phyloP scores from a whole-genome alignment of 2,797 vertebrate genomes.

The Adrianichthys oophorus region DNA sequence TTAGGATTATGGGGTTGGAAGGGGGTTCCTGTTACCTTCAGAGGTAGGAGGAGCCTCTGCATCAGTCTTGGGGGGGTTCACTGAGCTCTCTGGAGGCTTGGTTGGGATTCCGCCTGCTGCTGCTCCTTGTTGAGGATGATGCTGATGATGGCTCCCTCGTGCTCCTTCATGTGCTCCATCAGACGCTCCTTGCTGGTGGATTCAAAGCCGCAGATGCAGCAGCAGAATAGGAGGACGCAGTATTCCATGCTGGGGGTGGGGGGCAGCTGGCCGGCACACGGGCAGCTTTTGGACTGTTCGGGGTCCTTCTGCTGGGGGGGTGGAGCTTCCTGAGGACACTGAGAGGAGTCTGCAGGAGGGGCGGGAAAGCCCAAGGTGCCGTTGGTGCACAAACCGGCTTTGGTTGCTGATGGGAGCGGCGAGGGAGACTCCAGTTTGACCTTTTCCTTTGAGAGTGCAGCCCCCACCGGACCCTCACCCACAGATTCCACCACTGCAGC shows the following conservation, averaged over 20 bases:
- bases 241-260: slow-evolving; percentile 80
- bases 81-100: slow-evolving; percentile 60
- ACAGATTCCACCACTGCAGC: slow-evolving; percentile 40
- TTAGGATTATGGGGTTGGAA: background rate
- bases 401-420: background rate
- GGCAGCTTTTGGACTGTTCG: slow-evolving; percentile 64
- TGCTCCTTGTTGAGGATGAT: slow-evolving; percentile 96
- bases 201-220: slow-evolving; percentile 98
- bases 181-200: slow-evolving; percentile 95
- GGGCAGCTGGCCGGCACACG: slow-evolving; percentile 18
- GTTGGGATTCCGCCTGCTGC: slow-evolving; percentile 57
- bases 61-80: slow-evolving; percentile 39
- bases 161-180: slow-evolving; percentile 85
- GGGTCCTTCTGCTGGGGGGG: slow-evolving; percentile 51
- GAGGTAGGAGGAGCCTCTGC: background rate
- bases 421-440: slow-evolving; percentile 19
- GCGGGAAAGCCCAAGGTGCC: slow-evolving; percentile 1
- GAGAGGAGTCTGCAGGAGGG: slow-evolving; percentile 28
- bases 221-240: slow-evolving; percentile 95
- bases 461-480: slow-evolving; percentile 30
- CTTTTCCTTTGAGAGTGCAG: slow-evolving; percentile 35
- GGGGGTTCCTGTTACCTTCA: background rate
- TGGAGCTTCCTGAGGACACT: slow-evolving; percentile 13
- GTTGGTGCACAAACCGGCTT: slow-evolving; percentile 3
- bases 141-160: slow-evolving; percentile 96